Conservation (phyloP, 2,797 vertebrate species). For the Chiropotes sagulatus region DNA sequence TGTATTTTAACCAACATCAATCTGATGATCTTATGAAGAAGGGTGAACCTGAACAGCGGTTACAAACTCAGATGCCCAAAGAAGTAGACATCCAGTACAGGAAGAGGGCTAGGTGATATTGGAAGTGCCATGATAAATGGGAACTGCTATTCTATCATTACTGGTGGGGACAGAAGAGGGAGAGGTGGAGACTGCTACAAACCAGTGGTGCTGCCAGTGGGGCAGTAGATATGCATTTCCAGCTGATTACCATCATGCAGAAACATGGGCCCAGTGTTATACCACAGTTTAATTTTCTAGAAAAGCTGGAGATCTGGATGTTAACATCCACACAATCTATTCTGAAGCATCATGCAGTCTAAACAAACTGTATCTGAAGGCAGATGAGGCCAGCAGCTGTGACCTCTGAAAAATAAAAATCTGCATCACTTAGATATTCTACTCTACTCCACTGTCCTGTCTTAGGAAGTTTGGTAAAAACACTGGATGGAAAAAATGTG, state of each 20-base stretch:
- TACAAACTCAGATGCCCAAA: background rate
- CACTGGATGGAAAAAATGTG: background rate
- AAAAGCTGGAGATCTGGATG: background rate
- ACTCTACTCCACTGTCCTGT: background rate
- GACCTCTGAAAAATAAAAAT: background rate
- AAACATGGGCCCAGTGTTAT: background rate
- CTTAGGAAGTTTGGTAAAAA: background rate
- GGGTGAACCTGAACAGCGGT: background rate
- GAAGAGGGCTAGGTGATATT: background rate
- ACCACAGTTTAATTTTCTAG: background rate
- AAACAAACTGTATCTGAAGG: background rate
- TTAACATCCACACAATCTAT: background rate
- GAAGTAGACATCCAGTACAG: background rate
- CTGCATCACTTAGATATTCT: background rate
- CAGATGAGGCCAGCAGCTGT: background rate
- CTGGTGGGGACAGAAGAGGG: background rate
- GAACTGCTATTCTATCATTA: background rate
- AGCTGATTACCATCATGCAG: background rate
- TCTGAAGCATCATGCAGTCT: background rate
- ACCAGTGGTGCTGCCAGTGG: fast-evolving
- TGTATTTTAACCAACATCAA: background rate
- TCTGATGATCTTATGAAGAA: background rate
- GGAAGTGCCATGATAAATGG: background rate
- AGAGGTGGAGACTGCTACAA: background rate
- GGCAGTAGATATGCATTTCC: background rate